phyloP scores from a whole-genome alignment of 1,140 invertebrate species.

The Pemphigus obesinymphae region DNA sequence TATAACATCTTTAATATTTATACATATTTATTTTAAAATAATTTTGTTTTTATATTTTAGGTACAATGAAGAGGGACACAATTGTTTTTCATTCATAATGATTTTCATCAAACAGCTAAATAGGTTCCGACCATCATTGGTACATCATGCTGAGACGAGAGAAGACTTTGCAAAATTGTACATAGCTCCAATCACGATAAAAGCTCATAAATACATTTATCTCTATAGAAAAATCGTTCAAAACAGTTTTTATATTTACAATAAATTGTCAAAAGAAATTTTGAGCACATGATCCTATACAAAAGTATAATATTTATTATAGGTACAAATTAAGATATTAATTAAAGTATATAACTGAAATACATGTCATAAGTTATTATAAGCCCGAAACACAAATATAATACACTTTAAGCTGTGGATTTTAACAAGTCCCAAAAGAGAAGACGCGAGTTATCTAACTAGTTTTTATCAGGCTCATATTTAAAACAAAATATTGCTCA shows the following conservation, averaged over 20 bases:
- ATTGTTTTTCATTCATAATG: constrained; percentile 76
- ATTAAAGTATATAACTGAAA: too few relatives aligned
- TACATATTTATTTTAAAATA: too few relatives aligned
- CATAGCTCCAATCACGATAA: constrained; percentile 67
- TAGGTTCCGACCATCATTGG: constrained; percentile 54
- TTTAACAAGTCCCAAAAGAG: too few relatives aligned
- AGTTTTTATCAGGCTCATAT: too few relatives aligned
- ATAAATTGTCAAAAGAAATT: constrained; percentile 29
- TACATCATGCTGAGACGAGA: constrained; percentile 57
- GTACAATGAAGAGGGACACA: constrained; percentile 68
- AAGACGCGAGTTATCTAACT: too few relatives aligned
- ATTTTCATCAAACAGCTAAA: constrained; percentile 64
- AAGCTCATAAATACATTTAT: constrained; percentile 75
- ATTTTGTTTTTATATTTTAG: constrained; percentile 46
- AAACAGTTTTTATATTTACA: constrained; percentile 45
- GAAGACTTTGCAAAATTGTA: constrained; percentile 69
- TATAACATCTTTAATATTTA: too few relatives aligned
- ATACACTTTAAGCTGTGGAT: too few relatives aligned
- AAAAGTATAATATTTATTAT: too few relatives aligned
- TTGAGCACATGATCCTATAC: background rate
- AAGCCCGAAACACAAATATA: too few relatives aligned
- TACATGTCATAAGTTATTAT: too few relatives aligned
- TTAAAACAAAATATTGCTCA: too few relatives aligned
- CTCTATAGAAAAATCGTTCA: constrained; percentile 62
- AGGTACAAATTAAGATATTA: too few relatives aligned